A percentile compares a stretch with the other conserved stretches of the same genome.
Conservation (phyloP, 1,140 invertebrate species). For the Drosophila pectinifera region DNA sequence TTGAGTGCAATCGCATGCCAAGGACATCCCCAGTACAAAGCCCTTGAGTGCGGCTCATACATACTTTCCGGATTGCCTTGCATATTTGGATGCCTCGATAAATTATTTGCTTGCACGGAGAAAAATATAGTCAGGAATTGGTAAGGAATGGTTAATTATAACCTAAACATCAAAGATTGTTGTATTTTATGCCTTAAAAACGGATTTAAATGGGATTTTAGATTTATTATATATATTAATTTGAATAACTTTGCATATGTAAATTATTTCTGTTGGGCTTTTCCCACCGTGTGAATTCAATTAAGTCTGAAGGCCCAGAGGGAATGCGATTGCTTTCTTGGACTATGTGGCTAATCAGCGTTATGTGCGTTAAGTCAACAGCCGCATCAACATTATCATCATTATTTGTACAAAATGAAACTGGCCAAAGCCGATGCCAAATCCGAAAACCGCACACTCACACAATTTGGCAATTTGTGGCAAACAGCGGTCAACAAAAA, state of each 20-base stretch:
- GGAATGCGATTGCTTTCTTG: constrained; percentile 13
- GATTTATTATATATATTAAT: neutral
- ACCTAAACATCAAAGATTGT: too few species aligned
- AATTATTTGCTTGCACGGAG: constrained; percentile 19
- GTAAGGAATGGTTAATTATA: too few species aligned
- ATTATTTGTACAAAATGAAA: constrained; percentile 73
- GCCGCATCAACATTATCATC: constrained; percentile 66
- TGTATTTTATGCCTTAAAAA: too few species aligned
- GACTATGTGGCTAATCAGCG: constrained; percentile 51
- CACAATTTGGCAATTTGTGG: constrained; percentile 77
- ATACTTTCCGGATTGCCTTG: constrained; percentile 6
- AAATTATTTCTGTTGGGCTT: neutral
- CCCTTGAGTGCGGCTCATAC: constrained; percentile 20
- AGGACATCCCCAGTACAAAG: constrained; percentile 39
- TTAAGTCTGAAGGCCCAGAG: constrained; percentile 11
- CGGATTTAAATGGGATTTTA: too few species aligned
- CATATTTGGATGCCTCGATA: constrained; percentile 18
- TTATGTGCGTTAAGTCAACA: constrained; percentile 75
- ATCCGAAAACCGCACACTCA: constrained; percentile 39
- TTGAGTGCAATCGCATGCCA: constrained; percentile 55
- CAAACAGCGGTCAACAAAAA: constrained; percentile 52
- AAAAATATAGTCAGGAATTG: neutral
- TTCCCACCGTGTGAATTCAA: constrained; percentile 5
- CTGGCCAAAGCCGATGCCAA: constrained; percentile 37
- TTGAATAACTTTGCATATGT: too few species aligned